phyloP scores from a whole-genome alignment of 1,140 invertebrate genomes.

The Panagrolaimus sp. region DNA sequence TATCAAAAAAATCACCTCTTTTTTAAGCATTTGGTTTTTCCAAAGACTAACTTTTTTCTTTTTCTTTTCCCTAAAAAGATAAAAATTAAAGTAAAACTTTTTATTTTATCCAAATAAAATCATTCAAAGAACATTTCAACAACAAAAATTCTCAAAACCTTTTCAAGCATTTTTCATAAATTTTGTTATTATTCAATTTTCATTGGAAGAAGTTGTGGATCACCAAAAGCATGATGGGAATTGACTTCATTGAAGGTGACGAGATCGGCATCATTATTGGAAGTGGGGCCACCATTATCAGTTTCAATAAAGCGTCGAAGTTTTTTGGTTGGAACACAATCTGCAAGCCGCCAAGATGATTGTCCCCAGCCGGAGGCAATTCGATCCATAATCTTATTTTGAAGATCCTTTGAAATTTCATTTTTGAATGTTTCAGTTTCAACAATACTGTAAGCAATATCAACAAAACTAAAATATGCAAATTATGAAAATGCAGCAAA shows the following conservation, averaged over 20 bases:
- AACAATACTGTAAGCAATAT: too few relatives aligned
- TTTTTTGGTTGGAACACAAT: conserved; percentile 4
- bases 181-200: too few relatives aligned
- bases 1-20: not conserved
- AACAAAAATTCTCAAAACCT: too few relatives aligned
- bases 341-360: not conserved
- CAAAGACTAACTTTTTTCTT: too few relatives aligned
- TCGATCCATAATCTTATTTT: not conserved
- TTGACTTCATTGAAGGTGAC: conserved; percentile 9
- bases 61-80: too few relatives aligned
- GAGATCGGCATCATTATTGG: not conserved
- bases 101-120: too few relatives aligned
- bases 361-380: not conserved
- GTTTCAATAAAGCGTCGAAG: not conserved
- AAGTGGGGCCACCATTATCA: not conserved
- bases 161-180: too few relatives aligned
- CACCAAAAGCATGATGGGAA: not conserved
- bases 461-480: too few relatives aligned
- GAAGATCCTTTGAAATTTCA: not conserved
- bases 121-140: too few relatives aligned
- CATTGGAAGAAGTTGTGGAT: not conserved
- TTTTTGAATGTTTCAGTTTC: too few relatives aligned
- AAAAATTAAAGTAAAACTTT: too few relatives aligned
- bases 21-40: not conserved
- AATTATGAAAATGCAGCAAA: too few relatives aligned